Evolutionary conservation across 1,140 invertebrate genomes (phyloP), one percentile per base, ranked within the genome.

Genomic region (Papilio xuthus): DNA sequence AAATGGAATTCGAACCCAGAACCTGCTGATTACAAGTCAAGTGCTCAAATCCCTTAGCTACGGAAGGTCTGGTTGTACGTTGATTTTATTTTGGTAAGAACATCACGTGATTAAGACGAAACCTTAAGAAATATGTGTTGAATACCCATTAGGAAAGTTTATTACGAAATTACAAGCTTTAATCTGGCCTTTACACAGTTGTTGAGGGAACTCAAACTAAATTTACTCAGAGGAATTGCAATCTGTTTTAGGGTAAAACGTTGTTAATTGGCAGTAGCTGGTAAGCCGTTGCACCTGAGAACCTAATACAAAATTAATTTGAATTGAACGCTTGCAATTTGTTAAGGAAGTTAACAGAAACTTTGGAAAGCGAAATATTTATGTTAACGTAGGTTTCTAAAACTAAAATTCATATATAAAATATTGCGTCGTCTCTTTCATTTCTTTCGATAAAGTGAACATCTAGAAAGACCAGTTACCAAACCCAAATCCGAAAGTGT

Each of bases 231-330:
- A 23, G 53, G 8, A 50, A 50, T 50, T 23, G n/a, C n/a, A 23
- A 56, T 56, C n/a, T 56, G 53, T 56, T 56, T 56, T 56, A 23
- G n/a, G 6, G n/a, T 56, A 56, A 56, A 56, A 56, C 53, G 53
- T 56, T 56, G 53, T 56, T 56, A 56, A 56, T 56, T 56, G 56
- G 20, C 10, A 56, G 7, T 56, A 60, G 56, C 56, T 23, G 3
- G 56, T 60, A 60, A 60, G 56, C 56, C 26, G 15, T 15, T 60
- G 56, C 56, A 60, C 56, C 56, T 60, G 56, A 60, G 56, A 26
- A 26, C 23, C 56, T 60, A 60, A 60, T 60, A 60, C 56, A 60
- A 26, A 26, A 60, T 26, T 60, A 60, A 60, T 60, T 60, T 26
- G 56, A 26, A 60, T 60, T 26, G 56, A 60, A 60, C 23, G 20